Evolutionary conservation across 2,113 vertebrate genomes (phyloP), one percentile per base, ranked within the genome.

Genomic region (Aspidoscelis tigris): DNA sequence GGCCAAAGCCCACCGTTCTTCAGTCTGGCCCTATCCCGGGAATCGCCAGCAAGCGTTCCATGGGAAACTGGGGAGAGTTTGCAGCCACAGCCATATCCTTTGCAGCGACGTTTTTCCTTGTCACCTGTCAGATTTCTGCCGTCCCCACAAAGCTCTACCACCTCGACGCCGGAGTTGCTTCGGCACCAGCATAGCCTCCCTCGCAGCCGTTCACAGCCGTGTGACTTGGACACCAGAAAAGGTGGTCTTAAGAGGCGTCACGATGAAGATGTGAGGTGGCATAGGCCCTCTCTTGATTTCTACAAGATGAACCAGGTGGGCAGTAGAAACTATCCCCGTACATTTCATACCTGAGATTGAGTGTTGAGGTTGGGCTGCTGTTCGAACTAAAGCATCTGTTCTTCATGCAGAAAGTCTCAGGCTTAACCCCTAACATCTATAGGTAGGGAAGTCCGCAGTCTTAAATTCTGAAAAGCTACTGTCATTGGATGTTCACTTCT

Each of bases 121-220:
- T 98, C 97, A 39, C 98, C 97, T 8, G 97, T 93, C 64, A 93
- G 93, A 79, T 95, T 96, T 89, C 93, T 96, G 86, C 96, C 96
- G 24, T 98, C 97, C 68, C 93, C 96, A 76, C 95, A 95, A 93
- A 97, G 96, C 80, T 97, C 96, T 21, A 95, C 96, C 1, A 96
- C 95, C 26, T 96, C 96, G 58, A 95, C 90, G 9, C 95, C 92
- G 55, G 93, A 93, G 85, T 83, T 90, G 95, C 90, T 92, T 84
- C 88, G 89, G 90, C 88, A 96, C 89, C 88, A 95, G 88, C 85
- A 90, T 5, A 92, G 89, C 69, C 94, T 97, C 84, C 97, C 97
- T 8, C 95, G 97, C 82, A 97, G 97, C 95, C 97, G 96, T 88
- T 98, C 97, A 1, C 97, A 98, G 90, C 97, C 97, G 81, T 97